phyloP scores from a whole-genome alignment of 30 jellyfish, hydroid and myxozoan species.

The Aurelia sp. region DNA sequence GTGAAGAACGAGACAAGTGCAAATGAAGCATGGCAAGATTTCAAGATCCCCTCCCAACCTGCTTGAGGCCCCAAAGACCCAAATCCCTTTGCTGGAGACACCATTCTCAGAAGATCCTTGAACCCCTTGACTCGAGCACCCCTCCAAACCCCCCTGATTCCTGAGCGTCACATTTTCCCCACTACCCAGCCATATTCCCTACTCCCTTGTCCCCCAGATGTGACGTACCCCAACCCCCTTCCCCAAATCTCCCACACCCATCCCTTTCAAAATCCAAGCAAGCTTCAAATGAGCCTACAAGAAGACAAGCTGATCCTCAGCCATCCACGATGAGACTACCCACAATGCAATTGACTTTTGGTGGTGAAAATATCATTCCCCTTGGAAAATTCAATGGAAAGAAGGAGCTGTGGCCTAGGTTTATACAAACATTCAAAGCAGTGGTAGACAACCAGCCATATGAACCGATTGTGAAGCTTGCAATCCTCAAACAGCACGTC shows the following conservation, averaged over 20 bases:
- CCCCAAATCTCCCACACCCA: no score
- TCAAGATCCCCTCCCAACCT: no score
- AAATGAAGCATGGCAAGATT: no score
- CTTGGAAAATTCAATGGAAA: slow-evolving; percentile 39
- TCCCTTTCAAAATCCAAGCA: no score
- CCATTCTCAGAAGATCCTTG: not conserved
- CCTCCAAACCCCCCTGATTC: slow-evolving; percentile 36
- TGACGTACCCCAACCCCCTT: no score
- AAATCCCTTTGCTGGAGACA: not conserved
- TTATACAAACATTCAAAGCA: slow-evolving; percentile 23
- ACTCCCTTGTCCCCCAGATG: not conserved
- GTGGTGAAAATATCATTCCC: not conserved
- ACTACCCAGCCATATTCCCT: not conserved
- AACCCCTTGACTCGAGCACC: slow-evolving; percentile 17
- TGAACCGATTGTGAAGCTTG: slow-evolving; percentile 38
- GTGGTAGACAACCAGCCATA: slow-evolving; percentile 43
- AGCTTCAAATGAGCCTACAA: no score
- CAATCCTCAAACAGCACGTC: slow-evolving; percentile 42
- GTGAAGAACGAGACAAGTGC: no score
- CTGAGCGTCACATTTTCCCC: slow-evolving; percentile 32
- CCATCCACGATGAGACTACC: no score
- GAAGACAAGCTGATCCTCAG: no score
- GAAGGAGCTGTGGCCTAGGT: slow-evolving; percentile 23
- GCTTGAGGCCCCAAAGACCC: no score
- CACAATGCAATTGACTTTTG: no score